phyloP scores from a whole-genome alignment of 2,113 vertebrate species.

The Notothenia rossii region DNA sequence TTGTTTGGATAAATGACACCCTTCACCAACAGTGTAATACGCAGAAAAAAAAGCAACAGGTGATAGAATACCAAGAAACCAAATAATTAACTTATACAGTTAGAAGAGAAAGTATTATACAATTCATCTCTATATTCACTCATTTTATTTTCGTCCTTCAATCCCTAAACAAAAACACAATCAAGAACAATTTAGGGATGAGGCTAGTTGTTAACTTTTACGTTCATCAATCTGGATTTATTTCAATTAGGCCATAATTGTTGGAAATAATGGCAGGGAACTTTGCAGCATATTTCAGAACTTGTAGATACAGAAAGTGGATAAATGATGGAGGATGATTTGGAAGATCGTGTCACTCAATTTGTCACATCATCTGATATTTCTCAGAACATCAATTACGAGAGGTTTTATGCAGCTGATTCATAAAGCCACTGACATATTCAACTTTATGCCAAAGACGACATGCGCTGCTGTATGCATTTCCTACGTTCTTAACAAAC shows the following conservation, averaged over 20 bases:
- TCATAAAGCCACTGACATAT: slow-evolving; percentile 33
- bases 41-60: neutral
- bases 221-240: neutral
- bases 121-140: slow-evolving; percentile 1
- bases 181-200: neutral
- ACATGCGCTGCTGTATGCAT: slow-evolving; percentile 2
- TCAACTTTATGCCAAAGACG: slow-evolving; percentile 18
- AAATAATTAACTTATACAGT: neutral
- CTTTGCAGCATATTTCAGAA: slow-evolving; percentile 11
- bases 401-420: neutral
- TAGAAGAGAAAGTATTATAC: neutral
- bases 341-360: slow-evolving; percentile 14
- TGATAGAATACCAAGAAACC: neutral
- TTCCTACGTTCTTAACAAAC: neutral
- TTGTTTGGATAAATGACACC: neutral
- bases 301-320: neutral
- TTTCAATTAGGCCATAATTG: neutral
- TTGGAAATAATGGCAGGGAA: slow-evolving; percentile 3
- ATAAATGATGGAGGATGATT: neutral
- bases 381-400: slow-evolving; percentile 5
- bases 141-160: neutral
- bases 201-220: neutral
- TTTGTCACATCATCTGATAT: slow-evolving; percentile 32
- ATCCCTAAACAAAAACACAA: neutral
- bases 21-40: neutral